Conservation (phyloP, 1,140 invertebrate species). For the Heliconius nattereri region DNA sequence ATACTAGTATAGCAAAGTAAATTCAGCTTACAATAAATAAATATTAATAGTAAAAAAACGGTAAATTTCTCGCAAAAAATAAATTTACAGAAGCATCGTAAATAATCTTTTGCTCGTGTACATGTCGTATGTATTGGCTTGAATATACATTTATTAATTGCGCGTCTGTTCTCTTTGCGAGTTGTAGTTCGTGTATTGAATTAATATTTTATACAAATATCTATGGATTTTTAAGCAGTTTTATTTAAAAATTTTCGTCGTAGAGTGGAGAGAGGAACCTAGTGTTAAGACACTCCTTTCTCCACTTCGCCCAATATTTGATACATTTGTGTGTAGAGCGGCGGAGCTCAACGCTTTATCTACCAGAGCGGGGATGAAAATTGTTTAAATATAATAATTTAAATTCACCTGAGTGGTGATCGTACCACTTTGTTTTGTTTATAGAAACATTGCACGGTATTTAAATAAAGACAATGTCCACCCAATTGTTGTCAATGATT, state of each 20-base stretch:
- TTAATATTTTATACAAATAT: neutral
- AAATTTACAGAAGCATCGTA: constrained; percentile 21
- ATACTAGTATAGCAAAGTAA: too few relatives aligned
- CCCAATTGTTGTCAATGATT: too few relatives aligned
- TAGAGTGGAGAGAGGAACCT: neutral
- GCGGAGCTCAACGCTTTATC: neutral
- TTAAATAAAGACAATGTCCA: too few relatives aligned
- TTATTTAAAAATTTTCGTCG: neutral
- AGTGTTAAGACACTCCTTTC: neutral
- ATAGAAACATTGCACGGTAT: too few relatives aligned
- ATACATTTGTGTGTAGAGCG: neutral
- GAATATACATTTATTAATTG: constrained; percentile 45
- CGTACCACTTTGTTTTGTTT: neutral
- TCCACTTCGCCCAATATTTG: neutral
- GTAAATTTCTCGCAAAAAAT: constrained; percentile 14
- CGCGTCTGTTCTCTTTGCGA: constrained; percentile 16
- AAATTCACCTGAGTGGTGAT: neutral
- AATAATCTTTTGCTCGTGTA: constrained; percentile 44
- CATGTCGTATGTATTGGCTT: constrained; percentile 39
- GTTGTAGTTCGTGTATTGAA: constrained; percentile 3
- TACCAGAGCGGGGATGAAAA: neutral
- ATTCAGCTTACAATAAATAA: neutral
- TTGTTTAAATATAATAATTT: neutral
- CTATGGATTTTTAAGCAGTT: neutral
- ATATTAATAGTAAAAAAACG: constrained; percentile 6